Conservation (phyloP, 2,797 vertebrate species). For the Sardinella longiceps region DNA sequence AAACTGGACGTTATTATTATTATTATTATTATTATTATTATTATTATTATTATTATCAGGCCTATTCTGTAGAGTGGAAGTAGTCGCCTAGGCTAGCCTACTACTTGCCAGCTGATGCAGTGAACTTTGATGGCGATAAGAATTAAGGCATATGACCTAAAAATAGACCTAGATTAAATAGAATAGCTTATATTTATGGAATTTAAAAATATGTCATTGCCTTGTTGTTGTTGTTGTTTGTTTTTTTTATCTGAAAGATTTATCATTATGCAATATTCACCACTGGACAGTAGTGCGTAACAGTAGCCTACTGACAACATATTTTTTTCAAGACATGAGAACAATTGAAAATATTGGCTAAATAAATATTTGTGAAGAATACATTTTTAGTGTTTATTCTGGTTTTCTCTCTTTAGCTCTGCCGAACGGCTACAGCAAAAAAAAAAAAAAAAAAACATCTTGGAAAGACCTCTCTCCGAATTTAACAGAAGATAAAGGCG, state of each 20-base stretch:
- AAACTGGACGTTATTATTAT: not conserved
- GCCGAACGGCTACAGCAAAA: not conserved
- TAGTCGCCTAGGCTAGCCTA: too few species aligned
- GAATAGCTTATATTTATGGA: not conserved
- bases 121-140: too few species aligned
- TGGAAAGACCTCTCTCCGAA: not conserved
- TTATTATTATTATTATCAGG: conserved; percentile 58
- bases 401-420: too few species aligned
- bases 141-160: too few species aligned
- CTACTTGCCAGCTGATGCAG: too few species aligned
- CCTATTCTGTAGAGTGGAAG: too few species aligned
- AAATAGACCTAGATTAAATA: too few species aligned
- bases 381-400: too few species aligned
- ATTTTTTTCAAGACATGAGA: not conserved
- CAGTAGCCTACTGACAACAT: not conserved
- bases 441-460: not conserved
- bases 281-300: not conserved
- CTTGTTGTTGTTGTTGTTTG: too few species aligned
- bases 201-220: not conserved
- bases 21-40: not conserved
- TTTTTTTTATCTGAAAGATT: not conserved
- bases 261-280: not conserved
- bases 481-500: conserved; percentile 54
- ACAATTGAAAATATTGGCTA: not conserved
- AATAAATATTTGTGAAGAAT: too few species aligned